Conservation (phyloP, 2,797 vertebrate species). For the Arrhamphus sclerolepis region DNA sequence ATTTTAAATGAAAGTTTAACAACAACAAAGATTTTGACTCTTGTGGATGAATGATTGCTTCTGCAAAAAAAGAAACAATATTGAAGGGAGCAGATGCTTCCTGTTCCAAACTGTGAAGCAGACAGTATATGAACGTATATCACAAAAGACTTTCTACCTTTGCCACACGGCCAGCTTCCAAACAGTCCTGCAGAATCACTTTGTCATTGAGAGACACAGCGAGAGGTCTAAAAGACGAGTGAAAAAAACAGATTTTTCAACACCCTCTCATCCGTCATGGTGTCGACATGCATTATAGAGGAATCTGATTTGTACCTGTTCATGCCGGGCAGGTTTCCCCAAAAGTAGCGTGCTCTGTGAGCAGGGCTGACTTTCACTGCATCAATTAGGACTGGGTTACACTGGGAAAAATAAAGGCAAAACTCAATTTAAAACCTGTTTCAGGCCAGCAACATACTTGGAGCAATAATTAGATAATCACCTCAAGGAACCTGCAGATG, state of each 20-base stretch:
- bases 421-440: neutral
- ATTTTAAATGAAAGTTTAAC: too few relatives aligned
- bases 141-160: conserved; percentile 77
- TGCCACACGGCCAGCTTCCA: conserved; percentile 86
- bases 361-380: conserved; percentile 92
- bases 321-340: conserved; percentile 97
- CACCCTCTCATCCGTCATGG: too few relatives aligned
- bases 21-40: too few relatives aligned
- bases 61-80: too few relatives aligned
- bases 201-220: conserved; percentile 80
- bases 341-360: conserved; percentile 92
- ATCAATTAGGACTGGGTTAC: conserved; percentile 92
- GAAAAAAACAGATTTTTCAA: neutral
- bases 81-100: neutral
- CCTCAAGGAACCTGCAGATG: conserved; percentile 94
- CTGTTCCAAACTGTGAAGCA: neutral
- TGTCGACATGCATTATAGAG: neutral
- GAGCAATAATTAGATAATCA: conserved; percentile 44
- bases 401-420: conserved; percentile 73
- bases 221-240: conserved; percentile 77
- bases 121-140: neutral
- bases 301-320: conserved; percentile 81
- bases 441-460: neutral
- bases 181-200: conserved; percentile 86
- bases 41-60: too few relatives aligned